Base-by-base conservation (phyloP, 2,797 vertebrate species). In the Decapterus maruadsi region DNA sequence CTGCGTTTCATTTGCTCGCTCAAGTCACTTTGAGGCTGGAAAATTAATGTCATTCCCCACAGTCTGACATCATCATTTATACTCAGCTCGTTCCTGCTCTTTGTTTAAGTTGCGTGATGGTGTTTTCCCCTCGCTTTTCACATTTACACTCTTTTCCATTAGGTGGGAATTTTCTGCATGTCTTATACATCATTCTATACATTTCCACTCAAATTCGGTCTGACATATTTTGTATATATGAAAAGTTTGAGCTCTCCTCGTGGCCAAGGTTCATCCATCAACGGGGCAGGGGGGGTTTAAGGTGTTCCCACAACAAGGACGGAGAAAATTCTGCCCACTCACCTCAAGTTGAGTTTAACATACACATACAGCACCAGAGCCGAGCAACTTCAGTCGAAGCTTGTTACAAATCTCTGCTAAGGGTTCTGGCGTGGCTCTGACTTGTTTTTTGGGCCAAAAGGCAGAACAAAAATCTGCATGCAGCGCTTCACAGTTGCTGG, bases 51-150 rank as follows among this genome's bases (percentile, higher is more conserved):
- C 4, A 70, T 38, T 34, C 48, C 10, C 56, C 20, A 53, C 9
- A 13, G 11, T 46, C 22, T 34, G 16, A 17, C 31, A 31, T 8
- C 31, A 13, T 42, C 9, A 50, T 63, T 53, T n/a, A 36, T 22
- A 29, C 76, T 59, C 29, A 43, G 56, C 29, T 70, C 70, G 22
- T 67, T 58, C 48, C 55, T 40, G 19, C 11, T 20, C 64, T 70
- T 74, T 86, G 43, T 78, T 61, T 10, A 56, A 77, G 16, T 29
- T 56, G 2, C 59, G 36, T 50, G 20, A 58, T 60, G 50, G 6
- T 34, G 31, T 34, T 65, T 62, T 58, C 16, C 19, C 16, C 26
- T 31, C 17, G 14, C 53, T 56, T 56, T 31, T 34, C 17, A 56
- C 31, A 29, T 29, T 16, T 56, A 29, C 3, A 19, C n/a, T 31